phyloP scores from a whole-genome alignment of 2,888 invertebrate species.

The Drosophila picticornis region DNA sequence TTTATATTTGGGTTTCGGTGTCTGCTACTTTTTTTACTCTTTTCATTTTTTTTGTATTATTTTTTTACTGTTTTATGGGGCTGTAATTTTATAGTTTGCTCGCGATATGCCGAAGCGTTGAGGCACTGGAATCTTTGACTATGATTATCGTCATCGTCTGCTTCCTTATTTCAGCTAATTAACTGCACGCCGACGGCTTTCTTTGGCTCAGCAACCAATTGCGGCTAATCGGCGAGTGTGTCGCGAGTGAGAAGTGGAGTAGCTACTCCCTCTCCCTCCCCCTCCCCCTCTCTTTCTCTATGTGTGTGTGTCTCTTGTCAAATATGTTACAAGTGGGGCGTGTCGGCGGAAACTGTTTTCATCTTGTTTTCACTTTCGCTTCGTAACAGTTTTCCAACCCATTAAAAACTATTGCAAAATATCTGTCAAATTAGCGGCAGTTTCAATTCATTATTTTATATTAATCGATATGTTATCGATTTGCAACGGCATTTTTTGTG shows the following conservation, averaged over 20 bases:
- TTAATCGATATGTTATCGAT: background rate
- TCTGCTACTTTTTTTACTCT: conserved; percentile 43
- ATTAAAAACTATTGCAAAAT: conserved; percentile 73
- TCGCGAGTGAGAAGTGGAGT: conserved; percentile 13
- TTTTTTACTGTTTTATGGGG: conserved; percentile 48
- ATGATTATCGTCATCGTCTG: conserved; percentile 67
- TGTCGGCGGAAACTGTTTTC: conserved; percentile 29
- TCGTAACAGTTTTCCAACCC: conserved; percentile 47
- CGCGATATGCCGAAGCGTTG: conserved; percentile 38
- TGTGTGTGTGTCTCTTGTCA: conserved; percentile 16
- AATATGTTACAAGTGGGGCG: conserved; percentile 51
- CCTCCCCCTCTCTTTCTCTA: background rate
- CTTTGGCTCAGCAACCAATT: conserved; percentile 58
- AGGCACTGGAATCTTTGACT: conserved; percentile 12
- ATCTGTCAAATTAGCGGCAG: conserved; percentile 49
- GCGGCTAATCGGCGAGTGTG: conserved; percentile 55
- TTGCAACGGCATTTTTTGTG: background rate
- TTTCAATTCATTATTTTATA: background rate
- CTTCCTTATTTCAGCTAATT: conserved; percentile 77
- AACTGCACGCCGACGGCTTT: conserved; percentile 55
- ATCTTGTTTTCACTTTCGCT: conserved; percentile 67
- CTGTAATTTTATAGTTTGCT: conserved; percentile 68
- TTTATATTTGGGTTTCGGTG: conserved; percentile 77
- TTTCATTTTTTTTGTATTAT: background rate
- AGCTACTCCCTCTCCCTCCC: background rate